Evolutionary conservation across 2,113 vertebrate species (phyloP).

Genomic region (Euleptes europaea): DNA sequence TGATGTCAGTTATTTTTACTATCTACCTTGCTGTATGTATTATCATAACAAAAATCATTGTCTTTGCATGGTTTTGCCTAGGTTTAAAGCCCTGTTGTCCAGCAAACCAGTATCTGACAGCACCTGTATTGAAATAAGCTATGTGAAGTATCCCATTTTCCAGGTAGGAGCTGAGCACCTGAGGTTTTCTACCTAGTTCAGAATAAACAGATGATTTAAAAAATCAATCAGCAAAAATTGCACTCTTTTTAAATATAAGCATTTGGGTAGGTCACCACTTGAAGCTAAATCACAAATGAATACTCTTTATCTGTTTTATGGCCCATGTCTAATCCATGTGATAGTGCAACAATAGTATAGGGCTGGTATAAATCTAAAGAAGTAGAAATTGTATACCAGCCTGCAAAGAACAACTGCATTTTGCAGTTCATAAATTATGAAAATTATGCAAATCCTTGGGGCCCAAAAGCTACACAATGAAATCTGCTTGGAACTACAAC

Average conservation of each 20-base stretch:
- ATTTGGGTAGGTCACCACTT: slow-evolving; percentile 20
- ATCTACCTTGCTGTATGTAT: not conserved
- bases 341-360: not conserved
- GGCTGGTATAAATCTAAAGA: not conserved
- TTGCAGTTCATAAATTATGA: not conserved
- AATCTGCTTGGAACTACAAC: not conserved
- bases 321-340: not conserved
- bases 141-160: slow-evolving; percentile 97
- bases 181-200: slow-evolving; percentile 1
- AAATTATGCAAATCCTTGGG: not conserved
- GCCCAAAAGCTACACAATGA: not conserved
- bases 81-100: slow-evolving; percentile 94
- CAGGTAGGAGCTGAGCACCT: slow-evolving; percentile 79
- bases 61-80: slow-evolving; percentile 51
- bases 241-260: not conserved
- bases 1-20: not conserved
- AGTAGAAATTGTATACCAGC: not conserved
- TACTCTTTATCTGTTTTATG: not conserved
- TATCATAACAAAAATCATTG: not conserved
- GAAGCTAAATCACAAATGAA: not conserved
- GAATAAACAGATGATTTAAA: not conserved
- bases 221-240: slow-evolving; percentile 9
- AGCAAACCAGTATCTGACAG: slow-evolving; percentile 91
- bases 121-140: slow-evolving; percentile 97
- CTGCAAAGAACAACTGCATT: not conserved